Percentiles rank a stretch among this genome's conserved stretches.
These are phyloP conservation scores for Pristionchus fissidentatus DNA, from an alignment of 2,888 invertebrate species.

Conservation along the genomic window DNA sequence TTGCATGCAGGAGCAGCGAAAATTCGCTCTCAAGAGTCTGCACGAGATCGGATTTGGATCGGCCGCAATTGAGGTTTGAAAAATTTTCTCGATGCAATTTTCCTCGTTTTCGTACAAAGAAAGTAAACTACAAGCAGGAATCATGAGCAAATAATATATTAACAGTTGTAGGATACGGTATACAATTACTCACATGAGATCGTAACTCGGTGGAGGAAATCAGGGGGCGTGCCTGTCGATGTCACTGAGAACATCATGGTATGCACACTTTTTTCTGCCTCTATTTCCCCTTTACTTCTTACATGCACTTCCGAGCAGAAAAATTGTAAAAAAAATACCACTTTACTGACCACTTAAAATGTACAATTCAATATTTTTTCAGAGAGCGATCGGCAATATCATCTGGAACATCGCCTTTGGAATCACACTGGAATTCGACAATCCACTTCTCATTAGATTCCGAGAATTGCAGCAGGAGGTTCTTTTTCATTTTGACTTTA, in stretches of 20 bases:
- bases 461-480: conserved; percentile 16
- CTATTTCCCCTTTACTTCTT: background rate
- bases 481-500: background rate
- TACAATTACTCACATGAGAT: background rate
- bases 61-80: background rate
- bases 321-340: no score
- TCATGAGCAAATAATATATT: background rate
- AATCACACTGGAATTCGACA: conserved; percentile 2
- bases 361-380: background rate
- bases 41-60: conserved; percentile 37
- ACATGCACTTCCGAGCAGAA: no score
- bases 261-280: background rate
- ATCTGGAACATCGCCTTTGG: conserved; percentile 42
- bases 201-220: conserved; percentile 13
- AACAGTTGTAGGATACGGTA: background rate
- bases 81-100: background rate
- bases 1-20: background rate
- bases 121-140: background rate
- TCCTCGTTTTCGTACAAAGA: background rate
- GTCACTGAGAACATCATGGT: conserved; percentile 39
- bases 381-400: conserved; percentile 37
- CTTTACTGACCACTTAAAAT: no score
- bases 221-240: background rate
- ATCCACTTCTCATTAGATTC: conserved; percentile 23
- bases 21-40: background rate